These are phyloP conservation scores for Deladenus siricidicola DNA, from an alignment of 2,888 invertebrate species.

Conservation along the genomic window DNA sequence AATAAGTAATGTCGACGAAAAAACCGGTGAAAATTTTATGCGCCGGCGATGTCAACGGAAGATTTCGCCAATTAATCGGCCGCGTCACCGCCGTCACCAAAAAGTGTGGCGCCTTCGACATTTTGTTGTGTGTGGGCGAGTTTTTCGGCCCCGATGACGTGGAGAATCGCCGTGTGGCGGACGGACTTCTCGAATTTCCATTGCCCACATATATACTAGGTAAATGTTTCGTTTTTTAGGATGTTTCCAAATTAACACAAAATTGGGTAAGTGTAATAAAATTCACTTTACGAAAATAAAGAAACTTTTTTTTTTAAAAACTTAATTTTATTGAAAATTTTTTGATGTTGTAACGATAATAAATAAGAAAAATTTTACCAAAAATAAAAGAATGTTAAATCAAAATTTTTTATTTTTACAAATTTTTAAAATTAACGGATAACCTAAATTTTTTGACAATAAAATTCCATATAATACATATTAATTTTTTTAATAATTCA, in stretches of 20 bases:
- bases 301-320: not conserved
- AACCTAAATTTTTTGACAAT: no score
- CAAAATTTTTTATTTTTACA: no score
- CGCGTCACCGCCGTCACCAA: conserved; percentile 36
- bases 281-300: no score
- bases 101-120: conserved; percentile 51
- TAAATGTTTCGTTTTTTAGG: no score
- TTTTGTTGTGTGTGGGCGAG: conserved; percentile 53
- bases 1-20: conserved; percentile 10
- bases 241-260: no score
- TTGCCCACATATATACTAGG: conserved; percentile 50
- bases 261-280: not conserved
- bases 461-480: no score
- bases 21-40: conserved; percentile 38
- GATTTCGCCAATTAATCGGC: conserved; percentile 41
- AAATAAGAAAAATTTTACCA: no score
- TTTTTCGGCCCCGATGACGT: conserved; percentile 50
- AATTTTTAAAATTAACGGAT: no score
- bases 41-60: conserved; percentile 51
- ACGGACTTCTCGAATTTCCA: conserved; percentile 45
- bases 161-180: conserved; percentile 37
- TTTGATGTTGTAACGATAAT: no score
- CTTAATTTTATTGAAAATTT: no score
- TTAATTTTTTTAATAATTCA: no score
- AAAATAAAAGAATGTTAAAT: no score